Conservation (phyloP, 2,888 invertebrate species). For the Cataglyphis livida region DNA sequence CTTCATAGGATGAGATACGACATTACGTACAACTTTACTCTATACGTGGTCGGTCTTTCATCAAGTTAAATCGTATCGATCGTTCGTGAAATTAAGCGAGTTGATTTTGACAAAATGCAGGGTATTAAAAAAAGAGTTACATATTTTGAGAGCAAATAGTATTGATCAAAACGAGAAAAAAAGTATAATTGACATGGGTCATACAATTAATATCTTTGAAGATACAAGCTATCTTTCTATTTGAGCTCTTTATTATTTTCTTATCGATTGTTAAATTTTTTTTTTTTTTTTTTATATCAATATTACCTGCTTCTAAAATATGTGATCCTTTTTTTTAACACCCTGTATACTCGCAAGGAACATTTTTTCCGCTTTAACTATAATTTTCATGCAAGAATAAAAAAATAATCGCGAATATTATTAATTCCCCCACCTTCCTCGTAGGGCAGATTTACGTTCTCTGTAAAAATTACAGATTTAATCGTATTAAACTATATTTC, state of each 20-base stretch:
- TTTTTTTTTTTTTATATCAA: too few species aligned
- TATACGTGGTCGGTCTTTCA: constrained; percentile 81
- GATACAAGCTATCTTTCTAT: too few species aligned
- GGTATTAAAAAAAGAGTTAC: too few species aligned
- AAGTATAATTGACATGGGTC: too few species aligned
- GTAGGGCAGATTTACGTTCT: background rate
- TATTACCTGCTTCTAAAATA: too few species aligned
- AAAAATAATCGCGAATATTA: background rate
- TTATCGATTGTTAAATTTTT: too few species aligned
- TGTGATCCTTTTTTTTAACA: too few species aligned
- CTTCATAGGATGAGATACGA: constrained; percentile 84
- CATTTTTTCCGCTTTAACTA: background rate
- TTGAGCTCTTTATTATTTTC: too few species aligned
- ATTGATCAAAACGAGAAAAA: too few species aligned
- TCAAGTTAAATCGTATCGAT: constrained; percentile 15
- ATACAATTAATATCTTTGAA: too few species aligned
- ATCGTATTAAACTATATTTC: background rate
- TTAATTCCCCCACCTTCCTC: background rate
- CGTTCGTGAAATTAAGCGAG: constrained; percentile 10
- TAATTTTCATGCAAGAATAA: background rate
- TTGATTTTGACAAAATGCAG: background rate
- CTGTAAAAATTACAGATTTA: background rate
- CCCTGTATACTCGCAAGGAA: background rate
- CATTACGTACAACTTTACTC: constrained; percentile 84
- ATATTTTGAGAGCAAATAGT: too few species aligned